Evolutionary conservation across 2,888 invertebrate genomes (phyloP).

Genomic region (Nebria brevicollis): DNA sequence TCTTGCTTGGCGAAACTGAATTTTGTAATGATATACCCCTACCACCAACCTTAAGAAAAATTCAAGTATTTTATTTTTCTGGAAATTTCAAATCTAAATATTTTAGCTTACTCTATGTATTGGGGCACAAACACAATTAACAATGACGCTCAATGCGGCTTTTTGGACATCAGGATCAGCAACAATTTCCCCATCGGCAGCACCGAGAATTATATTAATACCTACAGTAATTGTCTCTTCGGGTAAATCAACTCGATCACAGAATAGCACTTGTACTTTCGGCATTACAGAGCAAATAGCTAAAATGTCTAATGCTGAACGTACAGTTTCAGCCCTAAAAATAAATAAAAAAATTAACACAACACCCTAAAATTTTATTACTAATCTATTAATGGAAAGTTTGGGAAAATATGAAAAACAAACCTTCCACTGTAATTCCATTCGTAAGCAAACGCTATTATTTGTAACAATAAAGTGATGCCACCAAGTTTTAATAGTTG

Average conservation of each 20-base stretch:
- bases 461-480: slow-evolving; percentile 80
- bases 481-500: slow-evolving; percentile 87
- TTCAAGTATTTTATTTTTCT: background rate
- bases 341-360: slow-evolving; percentile 49
- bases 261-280: slow-evolving; percentile 76
- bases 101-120: slow-evolving; percentile 73
- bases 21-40: slow-evolving; percentile 60
- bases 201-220: slow-evolving; percentile 82
- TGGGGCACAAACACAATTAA: slow-evolving; percentile 95
- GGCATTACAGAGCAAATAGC: slow-evolving; percentile 92
- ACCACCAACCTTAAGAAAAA: slow-evolving; percentile 63
- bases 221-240: slow-evolving; percentile 81
- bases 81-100: background rate
- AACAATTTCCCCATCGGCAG: slow-evolving; percentile 92
- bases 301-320: slow-evolving; percentile 86
- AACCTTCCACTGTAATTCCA: slow-evolving; percentile 90
- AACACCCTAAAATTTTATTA: slow-evolving; percentile 21
- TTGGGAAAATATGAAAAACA: slow-evolving; percentile 27
- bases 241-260: slow-evolving; percentile 79
- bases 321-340: slow-evolving; percentile 80
- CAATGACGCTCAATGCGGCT: slow-evolving; percentile 88
- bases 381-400: background rate
- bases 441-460: slow-evolving; percentile 89
- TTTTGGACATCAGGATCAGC: slow-evolving; percentile 92
- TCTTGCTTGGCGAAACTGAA: slow-evolving; percentile 68